These are phyloP conservation scores for Petrocephalus microphthalmus DNA, from an alignment of 2,113 vertebrate species.

Conservation along the genomic window DNA sequence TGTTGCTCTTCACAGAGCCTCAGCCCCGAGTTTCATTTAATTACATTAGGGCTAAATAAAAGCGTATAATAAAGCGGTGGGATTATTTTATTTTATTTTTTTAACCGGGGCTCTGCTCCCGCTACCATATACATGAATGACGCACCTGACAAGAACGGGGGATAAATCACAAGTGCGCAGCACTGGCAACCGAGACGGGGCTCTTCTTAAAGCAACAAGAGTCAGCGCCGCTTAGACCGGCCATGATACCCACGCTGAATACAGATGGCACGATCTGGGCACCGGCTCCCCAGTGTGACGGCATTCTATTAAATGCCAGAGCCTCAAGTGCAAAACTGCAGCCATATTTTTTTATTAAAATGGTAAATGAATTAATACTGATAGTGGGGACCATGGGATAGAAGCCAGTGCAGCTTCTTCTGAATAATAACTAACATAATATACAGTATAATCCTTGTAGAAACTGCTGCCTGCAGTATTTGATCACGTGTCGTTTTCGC, in stretches of 20 bases:
- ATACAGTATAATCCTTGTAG: too few relatives aligned
- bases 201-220: constrained; percentile 14
- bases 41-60: constrained; percentile 25
- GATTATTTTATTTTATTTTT: too few relatives aligned
- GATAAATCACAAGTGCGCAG: constrained; percentile 16
- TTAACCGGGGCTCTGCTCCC: constrained; percentile 10
- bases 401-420: neutral
- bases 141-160: constrained; percentile 16
- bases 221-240: neutral
- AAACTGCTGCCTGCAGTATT: neutral
- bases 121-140: constrained; percentile 18
- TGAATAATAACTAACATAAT: neutral
- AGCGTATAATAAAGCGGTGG: constrained; percentile 20
- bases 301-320: constrained; percentile 7
- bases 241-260: neutral
- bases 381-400: neutral
- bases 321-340: neutral
- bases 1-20: constrained; percentile 12
- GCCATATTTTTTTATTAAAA: neutral
- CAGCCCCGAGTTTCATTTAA: constrained; percentile 7
- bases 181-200: neutral
- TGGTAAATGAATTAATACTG: neutral
- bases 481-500: neutral
- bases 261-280: constrained; percentile 5
- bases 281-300: neutral